phyloP scores from a whole-genome alignment of 2,888 invertebrate genomes.

The Poecilus cupreus region DNA sequence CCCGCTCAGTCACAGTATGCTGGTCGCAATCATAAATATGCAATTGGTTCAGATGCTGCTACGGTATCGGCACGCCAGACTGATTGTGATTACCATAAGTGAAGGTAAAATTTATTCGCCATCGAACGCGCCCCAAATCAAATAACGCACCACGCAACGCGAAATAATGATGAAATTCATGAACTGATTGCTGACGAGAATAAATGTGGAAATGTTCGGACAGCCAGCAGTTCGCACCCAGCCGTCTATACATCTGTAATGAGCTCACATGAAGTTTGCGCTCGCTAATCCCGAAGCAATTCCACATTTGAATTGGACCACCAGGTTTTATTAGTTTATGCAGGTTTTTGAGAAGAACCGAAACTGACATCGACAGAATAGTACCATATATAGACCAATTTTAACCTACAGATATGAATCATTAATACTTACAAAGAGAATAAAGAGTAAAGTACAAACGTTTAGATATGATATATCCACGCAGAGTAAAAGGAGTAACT shows the following conservation, averaged over 20 bases:
- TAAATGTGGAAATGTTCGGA: constrained; percentile 32
- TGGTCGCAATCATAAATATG: constrained; percentile 47
- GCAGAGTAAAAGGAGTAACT: too few species aligned
- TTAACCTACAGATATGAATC: too few species aligned
- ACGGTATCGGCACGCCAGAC: constrained; percentile 49
- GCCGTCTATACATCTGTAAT: neutral
- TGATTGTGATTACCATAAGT: constrained; percentile 66
- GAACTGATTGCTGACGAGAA: constrained; percentile 55
- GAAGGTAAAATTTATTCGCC: constrained; percentile 64
- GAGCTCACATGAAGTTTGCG: too few species aligned
- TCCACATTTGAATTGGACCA: constrained; percentile 42
- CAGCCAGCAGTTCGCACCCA: too few species aligned
- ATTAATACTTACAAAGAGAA: too few species aligned
- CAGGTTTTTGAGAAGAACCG: too few species aligned
- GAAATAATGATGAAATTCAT: constrained; percentile 60
- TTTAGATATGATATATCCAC: too few species aligned
- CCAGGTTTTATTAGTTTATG: neutral
- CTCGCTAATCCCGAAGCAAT: constrained; percentile 35
- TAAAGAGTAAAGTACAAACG: too few species aligned
- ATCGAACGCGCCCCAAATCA: constrained; percentile 48
- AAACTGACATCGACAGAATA: too few species aligned
- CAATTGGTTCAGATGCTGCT: constrained; percentile 48
- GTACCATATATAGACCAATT: too few species aligned
- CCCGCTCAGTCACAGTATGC: neutral
- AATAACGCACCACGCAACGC: constrained; percentile 56